Evolutionary conservation across 1,140 invertebrate genomes (phyloP).

Genomic region (Sitodiplosis mosellana): DNA sequence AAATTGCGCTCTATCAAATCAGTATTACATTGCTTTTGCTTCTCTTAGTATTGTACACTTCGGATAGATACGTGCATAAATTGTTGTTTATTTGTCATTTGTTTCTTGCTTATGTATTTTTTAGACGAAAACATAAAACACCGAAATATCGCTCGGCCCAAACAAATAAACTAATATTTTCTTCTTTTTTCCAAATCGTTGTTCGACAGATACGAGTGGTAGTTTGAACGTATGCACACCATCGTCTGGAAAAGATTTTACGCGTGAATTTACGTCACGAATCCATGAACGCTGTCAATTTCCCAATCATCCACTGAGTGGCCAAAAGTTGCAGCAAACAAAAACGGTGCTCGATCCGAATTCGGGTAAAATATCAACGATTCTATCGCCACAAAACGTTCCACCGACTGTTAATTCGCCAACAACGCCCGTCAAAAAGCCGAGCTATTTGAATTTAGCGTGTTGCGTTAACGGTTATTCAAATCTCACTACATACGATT

Average conservation of each 20-base stretch:
- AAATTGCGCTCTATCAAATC: too few relatives aligned
- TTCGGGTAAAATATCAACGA: conserved; percentile 4
- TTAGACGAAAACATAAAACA: too few relatives aligned
- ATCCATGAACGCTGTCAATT: conserved; percentile 27
- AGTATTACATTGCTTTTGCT: too few relatives aligned
- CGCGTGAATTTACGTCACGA: conserved; percentile 34
- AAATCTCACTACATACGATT: conserved; percentile 64
- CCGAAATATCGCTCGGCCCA: too few relatives aligned
- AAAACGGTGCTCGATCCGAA: conserved; percentile 6
- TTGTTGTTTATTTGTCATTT: too few relatives aligned
- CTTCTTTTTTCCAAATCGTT: background rate
- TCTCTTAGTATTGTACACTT: too few relatives aligned
- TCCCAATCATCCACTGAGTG: conserved; percentile 6
- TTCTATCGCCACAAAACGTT: background rate
- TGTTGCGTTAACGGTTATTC: conserved; percentile 82
- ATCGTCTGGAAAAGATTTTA: conserved; percentile 34
- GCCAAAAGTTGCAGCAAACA: conserved; percentile 5
- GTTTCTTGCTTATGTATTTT: too few relatives aligned
- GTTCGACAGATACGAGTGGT: conserved; percentile 24
- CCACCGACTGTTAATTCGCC: background rate
- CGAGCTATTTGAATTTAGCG: conserved; percentile 71
- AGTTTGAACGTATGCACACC: conserved; percentile 36
- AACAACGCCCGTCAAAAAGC: conserved; percentile 25
- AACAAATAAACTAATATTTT: background rate
- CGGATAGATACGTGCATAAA: too few relatives aligned